These are phyloP conservation scores for Drosophila kohkoa DNA, from an alignment of 1,140 invertebrate species.

Conservation along the genomic window DNA sequence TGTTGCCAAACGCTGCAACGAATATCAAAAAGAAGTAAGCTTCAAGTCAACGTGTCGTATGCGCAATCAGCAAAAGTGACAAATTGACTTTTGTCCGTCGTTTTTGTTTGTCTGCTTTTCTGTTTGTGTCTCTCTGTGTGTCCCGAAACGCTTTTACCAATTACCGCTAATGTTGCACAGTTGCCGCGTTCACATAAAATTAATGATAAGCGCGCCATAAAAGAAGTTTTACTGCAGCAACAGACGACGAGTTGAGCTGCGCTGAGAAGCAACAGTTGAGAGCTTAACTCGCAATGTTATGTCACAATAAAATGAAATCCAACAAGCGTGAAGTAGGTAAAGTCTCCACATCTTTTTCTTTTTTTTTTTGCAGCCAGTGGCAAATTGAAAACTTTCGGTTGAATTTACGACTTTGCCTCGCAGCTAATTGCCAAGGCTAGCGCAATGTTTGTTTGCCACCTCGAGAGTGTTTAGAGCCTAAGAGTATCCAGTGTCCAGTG, in stretches of 20 bases:
- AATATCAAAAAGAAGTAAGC: background rate
- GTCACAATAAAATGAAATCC: slow-evolving; percentile 83
- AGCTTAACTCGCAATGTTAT: slow-evolving; percentile 60
- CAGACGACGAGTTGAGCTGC: slow-evolving; percentile 40
- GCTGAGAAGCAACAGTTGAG: slow-evolving; percentile 49
- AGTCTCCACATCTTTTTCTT: slow-evolving; percentile 34
- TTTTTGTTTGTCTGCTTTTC: slow-evolving; percentile 30
- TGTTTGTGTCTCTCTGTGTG: slow-evolving; percentile 14
- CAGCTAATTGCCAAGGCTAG: slow-evolving; percentile 64
- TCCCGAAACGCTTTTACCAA: slow-evolving; percentile 67
- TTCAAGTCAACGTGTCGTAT: slow-evolving; percentile 34
- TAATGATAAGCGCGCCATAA: slow-evolving; percentile 82
- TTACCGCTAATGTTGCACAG: slow-evolving; percentile 82
- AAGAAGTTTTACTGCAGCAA: slow-evolving; percentile 78
- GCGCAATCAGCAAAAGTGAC: slow-evolving; percentile 62
- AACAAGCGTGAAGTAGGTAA: slow-evolving; percentile 81
- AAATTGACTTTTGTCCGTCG: slow-evolving; percentile 52
- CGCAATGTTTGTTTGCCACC: slow-evolving; percentile 45
- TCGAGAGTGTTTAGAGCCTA: slow-evolving; percentile 35
- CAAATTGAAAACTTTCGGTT: slow-evolving; percentile 78
- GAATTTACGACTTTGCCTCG: slow-evolving; percentile 59
- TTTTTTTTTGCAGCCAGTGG: slow-evolving; percentile 20
- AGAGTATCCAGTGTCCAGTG: slow-evolving; percentile 47
- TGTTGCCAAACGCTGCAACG: slow-evolving; percentile 9
- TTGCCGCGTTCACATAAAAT: slow-evolving; percentile 80